A percentile compares a stretch with the other conserved stretches of the same genome.
Conservation (phyloP, 2,797 vertebrate species). For the Cottoperca gobio region DNA sequence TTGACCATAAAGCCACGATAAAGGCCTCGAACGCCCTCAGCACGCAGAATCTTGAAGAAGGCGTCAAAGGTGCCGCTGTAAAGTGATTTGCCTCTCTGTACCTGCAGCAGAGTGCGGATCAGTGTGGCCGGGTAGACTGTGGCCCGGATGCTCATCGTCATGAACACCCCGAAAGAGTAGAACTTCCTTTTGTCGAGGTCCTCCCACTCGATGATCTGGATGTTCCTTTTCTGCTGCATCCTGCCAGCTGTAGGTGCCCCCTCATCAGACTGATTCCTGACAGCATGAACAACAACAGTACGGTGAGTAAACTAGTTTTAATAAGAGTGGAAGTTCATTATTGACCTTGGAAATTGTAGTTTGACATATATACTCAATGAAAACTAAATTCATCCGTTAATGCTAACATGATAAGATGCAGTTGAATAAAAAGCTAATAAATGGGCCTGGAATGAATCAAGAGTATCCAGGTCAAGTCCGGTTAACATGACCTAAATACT, state of each 20-base stretch:
- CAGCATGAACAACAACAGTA: slow-evolving; percentile 12
- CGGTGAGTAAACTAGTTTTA: not conserved
- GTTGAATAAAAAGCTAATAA: too few relatives aligned
- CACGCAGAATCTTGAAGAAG: slow-evolving; percentile 92
- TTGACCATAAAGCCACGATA: slow-evolving; percentile 97
- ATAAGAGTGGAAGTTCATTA: not conserved
- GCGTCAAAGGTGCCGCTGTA: slow-evolving; percentile 95
- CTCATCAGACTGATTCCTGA: slow-evolving; percentile 68
- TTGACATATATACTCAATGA: not conserved
- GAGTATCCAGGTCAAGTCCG: not conserved
- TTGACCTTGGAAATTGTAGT: not conserved
- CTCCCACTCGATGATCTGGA: slow-evolving; percentile 99
- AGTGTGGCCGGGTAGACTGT: slow-evolving; percentile 96
- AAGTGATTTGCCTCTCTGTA: slow-evolving; percentile 94
- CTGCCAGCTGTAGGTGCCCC: slow-evolving; percentile 46
- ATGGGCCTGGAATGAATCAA: too few relatives aligned
- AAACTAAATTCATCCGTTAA: not conserved
- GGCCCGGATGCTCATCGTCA: slow-evolving; percentile 96
- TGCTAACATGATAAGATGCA: not conserved
- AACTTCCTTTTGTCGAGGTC: slow-evolving; percentile 98
- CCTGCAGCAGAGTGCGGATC: slow-evolving; percentile 95
- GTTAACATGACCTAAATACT: not conserved
- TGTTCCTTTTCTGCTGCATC: slow-evolving; percentile 90
- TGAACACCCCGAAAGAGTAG: slow-evolving; percentile 94
- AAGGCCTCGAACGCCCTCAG: slow-evolving; percentile 90